These are phyloP conservation scores for Lichenostomus cassidix DNA, from an alignment of 2,113 vertebrate species.

Conservation along the genomic window DNA sequence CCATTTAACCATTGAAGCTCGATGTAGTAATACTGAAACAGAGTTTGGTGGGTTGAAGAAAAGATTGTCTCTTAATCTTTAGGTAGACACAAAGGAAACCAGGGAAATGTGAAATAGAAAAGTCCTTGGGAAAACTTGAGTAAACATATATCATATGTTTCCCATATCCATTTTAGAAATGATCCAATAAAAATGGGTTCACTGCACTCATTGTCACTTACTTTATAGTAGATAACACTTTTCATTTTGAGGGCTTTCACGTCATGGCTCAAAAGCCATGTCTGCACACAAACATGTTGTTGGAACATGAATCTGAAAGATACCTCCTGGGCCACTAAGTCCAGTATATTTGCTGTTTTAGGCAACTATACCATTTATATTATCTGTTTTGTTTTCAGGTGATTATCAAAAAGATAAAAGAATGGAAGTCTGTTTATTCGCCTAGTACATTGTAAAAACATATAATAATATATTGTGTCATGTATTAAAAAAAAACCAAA, in stretches of 20 bases:
- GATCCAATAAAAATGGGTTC: background rate
- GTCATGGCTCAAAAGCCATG: background rate
- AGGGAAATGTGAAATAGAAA: background rate
- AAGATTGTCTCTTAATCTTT: background rate
- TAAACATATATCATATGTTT: background rate
- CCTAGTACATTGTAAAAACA: background rate
- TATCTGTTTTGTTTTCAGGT: background rate
- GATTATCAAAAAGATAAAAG: background rate
- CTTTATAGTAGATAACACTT: background rate
- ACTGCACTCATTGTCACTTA: background rate
- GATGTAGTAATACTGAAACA: background rate
- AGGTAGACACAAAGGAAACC: background rate
- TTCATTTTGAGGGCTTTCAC: background rate
- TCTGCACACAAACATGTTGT: rapidly evolving
- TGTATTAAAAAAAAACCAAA: background rate
- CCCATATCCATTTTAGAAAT: background rate
- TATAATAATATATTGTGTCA: background rate
- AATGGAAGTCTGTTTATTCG: background rate
- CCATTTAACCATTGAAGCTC: background rate
- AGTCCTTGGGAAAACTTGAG: background rate
- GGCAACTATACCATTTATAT: background rate
- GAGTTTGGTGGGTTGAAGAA: background rate
- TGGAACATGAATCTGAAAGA: background rate
- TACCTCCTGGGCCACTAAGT: background rate
- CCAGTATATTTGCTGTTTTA: background rate